phyloP scores from a whole-genome alignment of 2,888 invertebrate genomes.

The Branchipolynoe longqiensis region DNA sequence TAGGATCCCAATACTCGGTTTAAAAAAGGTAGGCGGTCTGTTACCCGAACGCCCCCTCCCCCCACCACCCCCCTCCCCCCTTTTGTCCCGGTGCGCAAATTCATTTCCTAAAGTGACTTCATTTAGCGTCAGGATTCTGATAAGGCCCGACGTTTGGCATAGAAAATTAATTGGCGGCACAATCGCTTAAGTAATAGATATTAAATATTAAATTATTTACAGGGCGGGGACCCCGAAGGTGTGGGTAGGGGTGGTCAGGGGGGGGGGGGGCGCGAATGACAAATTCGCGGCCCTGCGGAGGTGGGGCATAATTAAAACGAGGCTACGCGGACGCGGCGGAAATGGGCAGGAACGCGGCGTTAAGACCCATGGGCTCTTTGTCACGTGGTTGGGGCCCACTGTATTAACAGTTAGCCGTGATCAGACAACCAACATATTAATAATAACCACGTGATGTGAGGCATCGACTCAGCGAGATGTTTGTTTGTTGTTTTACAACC shows the following conservation, averaged over 20 bases:
- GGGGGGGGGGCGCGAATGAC: conserved; percentile 26
- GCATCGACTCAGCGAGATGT: too few relatives aligned
- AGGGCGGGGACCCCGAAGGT: conserved; percentile 16
- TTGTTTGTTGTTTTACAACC: too few relatives aligned
- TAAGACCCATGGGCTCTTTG: background rate
- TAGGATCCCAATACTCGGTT: too few relatives aligned
- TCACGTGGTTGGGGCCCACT: background rate
- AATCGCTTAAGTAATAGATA: conserved; percentile 59
- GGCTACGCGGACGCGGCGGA: background rate
- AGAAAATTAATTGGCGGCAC: conserved; percentile 57
- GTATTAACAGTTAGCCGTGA: too few relatives aligned
- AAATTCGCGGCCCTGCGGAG: background rate
- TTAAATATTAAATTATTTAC: conserved; percentile 59
- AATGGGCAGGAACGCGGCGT: conserved; percentile 25
- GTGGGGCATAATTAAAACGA: conserved; percentile 42
- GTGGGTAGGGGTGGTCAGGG: background rate
- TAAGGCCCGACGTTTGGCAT: conserved; percentile 50
- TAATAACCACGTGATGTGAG: too few relatives aligned
- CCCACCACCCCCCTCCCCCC: background rate
- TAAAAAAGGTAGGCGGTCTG: background rate
- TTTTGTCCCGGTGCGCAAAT: conserved; percentile 36
- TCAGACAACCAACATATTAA: too few relatives aligned
- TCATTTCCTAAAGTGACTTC: conserved; percentile 59
- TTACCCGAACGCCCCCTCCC: conserved; percentile 24
- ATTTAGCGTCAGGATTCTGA: conserved; percentile 30